Conservation (phyloP, 1,140 invertebrate genomes). For the Drosophila varians region DNA sequence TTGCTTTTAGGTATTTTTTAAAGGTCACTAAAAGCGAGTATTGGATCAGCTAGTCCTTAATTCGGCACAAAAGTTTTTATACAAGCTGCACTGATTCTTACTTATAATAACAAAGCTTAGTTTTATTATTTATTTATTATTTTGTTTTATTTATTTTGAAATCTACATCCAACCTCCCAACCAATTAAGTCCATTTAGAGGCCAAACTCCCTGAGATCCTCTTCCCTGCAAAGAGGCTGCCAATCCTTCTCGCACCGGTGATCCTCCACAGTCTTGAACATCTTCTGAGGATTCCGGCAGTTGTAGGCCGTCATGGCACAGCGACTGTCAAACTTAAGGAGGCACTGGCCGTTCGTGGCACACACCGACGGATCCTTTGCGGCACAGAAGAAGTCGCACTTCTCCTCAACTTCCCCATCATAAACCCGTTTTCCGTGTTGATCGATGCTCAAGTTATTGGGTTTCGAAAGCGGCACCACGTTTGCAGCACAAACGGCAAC, state of each 20-base stretch:
- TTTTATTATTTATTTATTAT: background rate
- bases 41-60: too few relatives aligned
- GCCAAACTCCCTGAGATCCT: conserved; percentile 53
- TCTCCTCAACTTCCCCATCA: conserved; percentile 30
- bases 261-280: conserved; percentile 57
- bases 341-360: conserved; percentile 67
- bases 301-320: conserved; percentile 69
- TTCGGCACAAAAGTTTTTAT: too few relatives aligned
- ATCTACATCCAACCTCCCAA: conserved; percentile 36
- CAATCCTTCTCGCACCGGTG: conserved; percentile 49
- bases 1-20: too few relatives aligned
- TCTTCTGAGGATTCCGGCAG: conserved; percentile 70
- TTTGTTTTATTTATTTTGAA: conserved; percentile 3
- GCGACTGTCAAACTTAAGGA: conserved; percentile 58
- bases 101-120: background rate
- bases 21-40: too few relatives aligned
- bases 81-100: too few relatives aligned
- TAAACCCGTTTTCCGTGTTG: conserved; percentile 53
- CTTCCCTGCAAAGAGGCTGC: conserved; percentile 47
- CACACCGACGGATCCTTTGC: conserved; percentile 54
- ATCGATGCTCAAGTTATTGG: conserved; percentile 50
- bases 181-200: background rate
- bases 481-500: conserved; percentile 27
- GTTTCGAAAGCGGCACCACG: conserved; percentile 36
- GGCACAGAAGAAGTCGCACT: conserved; percentile 51